Evolutionary conservation across 1,140 invertebrate genomes (phyloP), one percentile per base, ranked within the genome.

Genomic region (Harlomillsia oculata): DNA sequence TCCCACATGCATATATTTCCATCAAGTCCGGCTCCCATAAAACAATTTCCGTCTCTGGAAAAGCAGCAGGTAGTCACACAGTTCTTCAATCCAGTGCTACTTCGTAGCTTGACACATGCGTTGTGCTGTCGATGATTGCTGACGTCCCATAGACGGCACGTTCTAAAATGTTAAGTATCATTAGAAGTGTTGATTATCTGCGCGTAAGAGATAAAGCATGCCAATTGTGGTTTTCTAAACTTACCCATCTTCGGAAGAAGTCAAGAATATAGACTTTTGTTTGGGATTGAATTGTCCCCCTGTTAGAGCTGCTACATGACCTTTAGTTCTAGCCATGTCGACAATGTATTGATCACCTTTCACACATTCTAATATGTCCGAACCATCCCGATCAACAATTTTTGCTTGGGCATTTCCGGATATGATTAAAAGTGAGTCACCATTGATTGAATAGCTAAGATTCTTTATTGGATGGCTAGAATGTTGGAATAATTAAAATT

Each of bases 1-100:
- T 99, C 96, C 95, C 95, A 99, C 72, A 97, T 85, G 72, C 97
- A 94, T 64, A 99, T 84, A 0, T 91, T 96, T 2, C 97, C 97
- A 73, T 99, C 96, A 25, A 82, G 78, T 69, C 96, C 99, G 0
- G 84, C 95, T 50, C 87, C 87, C 0, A 87, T 87, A 18, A 98
- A 82, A 0, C 87, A 79, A 52, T 86, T 84, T 1, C 93, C 94
- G 72, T 98, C 93, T 53, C 85, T 74, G 55, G 81, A 90, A 67
- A 86, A 95, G 2, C 76, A 75, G 66, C 91, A 92, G 0, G 87
- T 75, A 1, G 87, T 91, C 0, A 95, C 92, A 34, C 84, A 80
- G 0, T 88, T 87, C 72, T 90, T 87, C 0, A 97, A 76, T 0
- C 97, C 97, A 60, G 85, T 87, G 63, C 83, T 79, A 1, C 88